A percentile compares a stretch with the other conserved stretches of the same genome.
phyloP scores from a whole-genome alignment of 2,888 invertebrate genomes.

The Leptarthrus brevirostris region DNA sequence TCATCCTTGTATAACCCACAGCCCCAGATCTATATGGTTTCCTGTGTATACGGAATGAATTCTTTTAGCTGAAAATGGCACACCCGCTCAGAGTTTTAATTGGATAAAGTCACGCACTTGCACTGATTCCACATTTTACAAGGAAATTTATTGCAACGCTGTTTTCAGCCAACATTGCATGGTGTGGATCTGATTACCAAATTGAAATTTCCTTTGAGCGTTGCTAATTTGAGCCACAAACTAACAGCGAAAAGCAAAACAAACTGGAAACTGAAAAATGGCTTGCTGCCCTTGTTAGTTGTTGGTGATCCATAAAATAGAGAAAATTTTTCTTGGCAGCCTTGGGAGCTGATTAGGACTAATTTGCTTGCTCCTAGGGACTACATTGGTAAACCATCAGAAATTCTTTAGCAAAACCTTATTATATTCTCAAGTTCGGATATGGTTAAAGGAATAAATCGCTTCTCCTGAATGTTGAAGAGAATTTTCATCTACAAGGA shows the following conservation, averaged over 20 bases:
- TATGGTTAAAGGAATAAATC: too few relatives aligned
- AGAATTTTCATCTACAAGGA: too few relatives aligned
- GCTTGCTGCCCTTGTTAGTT: background rate
- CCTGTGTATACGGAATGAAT: background rate
- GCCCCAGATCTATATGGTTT: background rate
- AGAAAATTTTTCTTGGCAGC: too few relatives aligned
- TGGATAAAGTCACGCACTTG: conserved; percentile 28
- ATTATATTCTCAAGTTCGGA: too few relatives aligned
- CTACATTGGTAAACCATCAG: background rate
- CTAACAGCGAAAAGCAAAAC: background rate
- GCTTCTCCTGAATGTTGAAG: too few relatives aligned
- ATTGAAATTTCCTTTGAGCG: conserved; percentile 33
- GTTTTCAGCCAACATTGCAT: conserved; percentile 17
- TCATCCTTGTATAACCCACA: background rate
- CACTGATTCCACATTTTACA: conserved; percentile 16
- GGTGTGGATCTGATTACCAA: conserved; percentile 32
- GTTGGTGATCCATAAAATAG: background rate
- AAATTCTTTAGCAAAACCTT: too few relatives aligned
- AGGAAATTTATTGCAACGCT: conserved; percentile 19
- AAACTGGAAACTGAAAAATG: background rate
- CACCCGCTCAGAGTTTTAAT: conserved; percentile 23
- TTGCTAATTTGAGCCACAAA: background rate
- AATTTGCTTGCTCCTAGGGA: too few relatives aligned
- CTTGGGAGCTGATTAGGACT: background rate
- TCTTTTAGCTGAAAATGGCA: conserved; percentile 23